phyloP scores from a whole-genome alignment of 2,888 invertebrate species.

The Drosophila flavopinicola region DNA sequence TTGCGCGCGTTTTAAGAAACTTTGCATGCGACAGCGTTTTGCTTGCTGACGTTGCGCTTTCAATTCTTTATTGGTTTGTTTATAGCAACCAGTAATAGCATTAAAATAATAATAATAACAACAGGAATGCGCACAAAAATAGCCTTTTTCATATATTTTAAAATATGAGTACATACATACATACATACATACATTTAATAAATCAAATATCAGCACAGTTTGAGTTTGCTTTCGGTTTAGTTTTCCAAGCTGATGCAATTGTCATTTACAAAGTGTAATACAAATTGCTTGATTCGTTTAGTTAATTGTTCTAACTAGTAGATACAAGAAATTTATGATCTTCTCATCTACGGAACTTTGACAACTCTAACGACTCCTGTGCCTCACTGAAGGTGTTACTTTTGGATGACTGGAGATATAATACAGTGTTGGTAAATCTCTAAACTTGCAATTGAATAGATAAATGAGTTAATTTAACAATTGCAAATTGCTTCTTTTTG shows the following conservation, averaged over 20 bases:
- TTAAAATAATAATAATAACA: constrained; percentile 16
- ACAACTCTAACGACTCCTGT: too few relatives aligned
- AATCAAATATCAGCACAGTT: constrained; percentile 20
- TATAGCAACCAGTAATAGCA: constrained; percentile 40
- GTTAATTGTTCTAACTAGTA: too few relatives aligned
- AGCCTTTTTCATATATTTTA: constrained; percentile 3
- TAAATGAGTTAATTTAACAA: too few relatives aligned
- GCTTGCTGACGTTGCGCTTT: constrained; percentile 38
- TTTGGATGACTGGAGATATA: too few relatives aligned
- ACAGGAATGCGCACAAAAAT: constrained; percentile 26
- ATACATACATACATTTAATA: too few relatives aligned
- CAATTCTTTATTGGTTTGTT: constrained; percentile 53
- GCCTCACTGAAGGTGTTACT: too few relatives aligned
- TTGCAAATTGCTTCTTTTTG: too few relatives aligned
- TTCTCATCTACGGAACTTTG: too few relatives aligned
- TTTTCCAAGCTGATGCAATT: constrained; percentile 62
- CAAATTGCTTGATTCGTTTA: neutral
- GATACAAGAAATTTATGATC: too few relatives aligned
- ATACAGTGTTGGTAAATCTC: too few relatives aligned
- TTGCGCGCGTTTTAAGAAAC: constrained; percentile 16
- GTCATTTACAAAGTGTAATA: constrained; percentile 25
- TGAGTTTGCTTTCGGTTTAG: constrained; percentile 15
- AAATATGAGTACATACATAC: too few relatives aligned
- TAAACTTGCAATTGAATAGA: too few relatives aligned
- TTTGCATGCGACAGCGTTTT: constrained; percentile 14